Evolutionary conservation across 1,140 invertebrate genomes (phyloP).

Genomic region (Calephelis nemesis): DNA sequence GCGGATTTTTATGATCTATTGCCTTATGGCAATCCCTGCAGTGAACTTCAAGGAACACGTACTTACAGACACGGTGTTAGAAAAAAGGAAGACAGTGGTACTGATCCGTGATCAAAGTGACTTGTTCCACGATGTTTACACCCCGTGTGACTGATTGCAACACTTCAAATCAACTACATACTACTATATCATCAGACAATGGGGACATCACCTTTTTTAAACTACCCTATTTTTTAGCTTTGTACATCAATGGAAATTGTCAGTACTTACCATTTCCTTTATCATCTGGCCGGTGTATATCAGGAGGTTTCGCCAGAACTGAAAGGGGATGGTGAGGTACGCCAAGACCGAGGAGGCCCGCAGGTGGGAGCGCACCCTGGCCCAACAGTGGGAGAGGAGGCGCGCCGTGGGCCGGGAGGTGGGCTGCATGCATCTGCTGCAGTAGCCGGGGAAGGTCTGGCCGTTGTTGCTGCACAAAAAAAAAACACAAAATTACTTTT

Average conservation of each 20-base stretch:
- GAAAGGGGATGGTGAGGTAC: slow-evolving; percentile 84
- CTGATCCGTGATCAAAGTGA: neutral
- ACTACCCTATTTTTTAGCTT: neutral
- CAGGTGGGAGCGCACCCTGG: slow-evolving; percentile 85
- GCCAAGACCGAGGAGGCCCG: slow-evolving; percentile 77
- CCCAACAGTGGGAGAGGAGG: slow-evolving; percentile 83
- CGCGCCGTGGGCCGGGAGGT: slow-evolving; percentile 89
- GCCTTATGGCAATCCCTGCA: too few species aligned
- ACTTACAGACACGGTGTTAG: too few species aligned
- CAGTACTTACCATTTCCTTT: slow-evolving; percentile 82
- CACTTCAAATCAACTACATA: too few species aligned
- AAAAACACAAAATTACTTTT: slow-evolving; percentile 6
- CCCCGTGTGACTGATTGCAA: too few species aligned
- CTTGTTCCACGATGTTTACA: too few species aligned
- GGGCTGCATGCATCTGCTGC: slow-evolving; percentile 95
- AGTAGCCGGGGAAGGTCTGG: slow-evolving; percentile 87
- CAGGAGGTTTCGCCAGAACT: slow-evolving; percentile 83
- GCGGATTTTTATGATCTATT: too few species aligned
- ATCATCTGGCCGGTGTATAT: slow-evolving; percentile 81
- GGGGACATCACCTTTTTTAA: too few species aligned
- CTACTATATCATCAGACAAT: too few species aligned
- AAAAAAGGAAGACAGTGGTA: neutral
- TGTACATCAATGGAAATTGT: neutral
- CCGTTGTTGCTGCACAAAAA: slow-evolving; percentile 85
- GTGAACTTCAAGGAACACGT: too few species aligned